Conservation (phyloP, 1,140 invertebrate species). For the Drosophila ohnishii region DNA sequence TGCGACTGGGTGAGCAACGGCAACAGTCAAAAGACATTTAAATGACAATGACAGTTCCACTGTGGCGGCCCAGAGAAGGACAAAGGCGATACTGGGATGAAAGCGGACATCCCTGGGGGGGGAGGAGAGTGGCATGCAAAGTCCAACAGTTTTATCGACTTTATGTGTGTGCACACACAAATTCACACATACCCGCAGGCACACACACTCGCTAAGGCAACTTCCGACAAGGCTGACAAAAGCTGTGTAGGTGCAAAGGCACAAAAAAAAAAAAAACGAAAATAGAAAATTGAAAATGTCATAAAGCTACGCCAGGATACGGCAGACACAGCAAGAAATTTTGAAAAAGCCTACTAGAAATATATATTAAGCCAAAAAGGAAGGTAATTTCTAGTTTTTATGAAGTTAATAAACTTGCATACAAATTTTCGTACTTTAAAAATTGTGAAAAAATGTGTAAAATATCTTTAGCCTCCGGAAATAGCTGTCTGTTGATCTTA, state of each 20-base stretch:
- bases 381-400: too few species aligned
- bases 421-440: too few species aligned
- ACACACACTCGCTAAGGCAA: constrained; percentile 18
- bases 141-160: constrained; percentile 75
- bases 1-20: constrained; percentile 41
- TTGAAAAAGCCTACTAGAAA: too few species aligned
- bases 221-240: constrained; percentile 49
- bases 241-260: constrained; percentile 29
- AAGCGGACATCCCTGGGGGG: neutral
- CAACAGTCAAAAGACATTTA: constrained; percentile 79
- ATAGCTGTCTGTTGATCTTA: too few species aligned
- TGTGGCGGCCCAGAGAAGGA: constrained; percentile 55
- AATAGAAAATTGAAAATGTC: constrained; percentile 69
- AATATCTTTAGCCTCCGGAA: too few species aligned
- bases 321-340: constrained; percentile 15
- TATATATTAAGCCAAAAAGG: neutral
- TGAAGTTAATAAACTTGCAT: too few species aligned
- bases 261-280: constrained; percentile 26
- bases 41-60: constrained; percentile 77
- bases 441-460: too few species aligned
- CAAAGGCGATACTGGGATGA: constrained; percentile 33
- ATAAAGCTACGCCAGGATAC: constrained; percentile 52
- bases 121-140: constrained; percentile 43
- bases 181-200: constrained; percentile 10
- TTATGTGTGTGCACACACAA: constrained; percentile 24